Evolutionary conservation across 1,140 invertebrate genomes (phyloP).

Genomic region (Aphis gossypii): DNA sequence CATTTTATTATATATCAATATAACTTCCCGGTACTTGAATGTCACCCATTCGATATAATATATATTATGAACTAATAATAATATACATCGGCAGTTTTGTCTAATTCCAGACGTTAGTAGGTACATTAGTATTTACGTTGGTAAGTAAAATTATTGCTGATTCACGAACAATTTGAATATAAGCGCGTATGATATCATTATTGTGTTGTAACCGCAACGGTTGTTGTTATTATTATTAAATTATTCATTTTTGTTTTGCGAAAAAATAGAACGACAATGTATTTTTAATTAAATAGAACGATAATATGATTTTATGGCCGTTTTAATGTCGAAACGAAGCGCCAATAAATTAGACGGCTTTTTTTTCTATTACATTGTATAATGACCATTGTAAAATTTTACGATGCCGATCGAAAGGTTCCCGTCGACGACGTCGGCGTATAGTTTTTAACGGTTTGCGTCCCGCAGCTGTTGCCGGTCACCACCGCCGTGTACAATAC

Average conservation of each 20-base stretch:
- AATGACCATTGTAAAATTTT: constrained; percentile 42
- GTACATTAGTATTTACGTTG: background rate
- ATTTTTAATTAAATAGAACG: constrained; percentile 37
- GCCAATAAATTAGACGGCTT: constrained; percentile 15
- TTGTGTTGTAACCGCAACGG: background rate
- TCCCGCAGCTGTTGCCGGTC: constrained; percentile 40
- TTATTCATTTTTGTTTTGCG: constrained; percentile 1
- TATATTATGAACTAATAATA: background rate
- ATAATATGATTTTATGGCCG: constrained; percentile 16
- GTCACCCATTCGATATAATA: background rate
- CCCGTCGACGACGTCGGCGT: background rate
- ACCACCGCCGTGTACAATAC: background rate
- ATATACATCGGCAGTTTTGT: background rate
- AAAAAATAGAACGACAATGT: background rate
- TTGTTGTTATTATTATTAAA: background rate
- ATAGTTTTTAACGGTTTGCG: constrained; percentile 44
- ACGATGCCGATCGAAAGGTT: constrained; percentile 11
- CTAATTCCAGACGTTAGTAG: background rate
- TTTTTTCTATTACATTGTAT: constrained; percentile 18
- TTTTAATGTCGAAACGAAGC: background rate
- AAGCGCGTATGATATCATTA: background rate
- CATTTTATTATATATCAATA: background rate
- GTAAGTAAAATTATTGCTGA: constrained; percentile 4
- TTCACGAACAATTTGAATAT: background rate
- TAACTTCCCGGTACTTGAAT: background rate